Base-by-base conservation (phyloP, 2,113 vertebrate genomes). In the Megaceryle torquata region DNA sequence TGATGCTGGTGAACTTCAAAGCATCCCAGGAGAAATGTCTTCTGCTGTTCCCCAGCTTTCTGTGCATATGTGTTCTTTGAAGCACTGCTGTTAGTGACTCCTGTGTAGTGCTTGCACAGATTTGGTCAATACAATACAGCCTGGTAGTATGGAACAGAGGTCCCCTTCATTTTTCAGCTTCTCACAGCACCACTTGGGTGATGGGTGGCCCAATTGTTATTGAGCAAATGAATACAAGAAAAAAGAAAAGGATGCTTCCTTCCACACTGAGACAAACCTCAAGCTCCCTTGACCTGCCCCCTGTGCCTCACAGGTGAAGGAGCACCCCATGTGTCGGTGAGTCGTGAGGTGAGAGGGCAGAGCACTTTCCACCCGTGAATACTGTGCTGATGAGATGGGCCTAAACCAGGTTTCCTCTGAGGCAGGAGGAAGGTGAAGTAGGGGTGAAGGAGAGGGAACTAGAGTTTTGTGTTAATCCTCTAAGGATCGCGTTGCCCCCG, bases 401-500 rank as follows among this genome's bases (percentile, higher is more conserved):
- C 85, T 89, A 86, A 86, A 94, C 56, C 53, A 82, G 61, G 43
- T 74, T 56, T 77, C 51, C 20, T 88, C 50, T 63, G 21, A 4
- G 12, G 16, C 5, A 79, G 60, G 65, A 43, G 50, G 31, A 77
- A 33, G 54, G 15, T 26, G 44, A 84, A 87, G 43, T 28, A 84
- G 64, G 51, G 46, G 29, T 22, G 43, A 29, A 75, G 60, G 37
- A 80, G 59, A 76, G n/a, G 63, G 65, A 78, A 41, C 44, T 43
- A 22, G 80, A 83, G 18, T 70, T 77, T 77, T 92, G 33, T 24
- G 5, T 37, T 78, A 59, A 75, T 95, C 24, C 65, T 88, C 39
- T 54, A 65, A 68, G 41, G 56, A 35, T 80, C 1, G 0, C 0
- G 0, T 78, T 88, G 67, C 44, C 75, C 44, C 43, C 0, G 0